Conservation (phyloP, 2,888 invertebrate species). For the Papilio elwesi region DNA sequence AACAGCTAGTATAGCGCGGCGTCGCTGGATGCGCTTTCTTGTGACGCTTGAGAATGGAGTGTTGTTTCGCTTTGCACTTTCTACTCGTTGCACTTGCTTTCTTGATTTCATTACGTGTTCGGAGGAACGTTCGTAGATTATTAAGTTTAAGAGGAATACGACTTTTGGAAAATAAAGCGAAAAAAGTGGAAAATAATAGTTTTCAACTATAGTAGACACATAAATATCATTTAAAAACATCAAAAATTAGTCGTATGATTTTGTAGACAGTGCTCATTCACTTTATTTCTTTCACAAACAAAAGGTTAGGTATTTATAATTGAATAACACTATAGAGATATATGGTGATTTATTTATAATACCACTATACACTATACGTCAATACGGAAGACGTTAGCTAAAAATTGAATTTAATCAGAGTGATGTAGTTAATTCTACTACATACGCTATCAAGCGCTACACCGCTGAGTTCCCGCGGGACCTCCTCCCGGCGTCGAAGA, state of each 20-base stretch:
- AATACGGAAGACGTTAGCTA: not conserved
- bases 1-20: constrained; percentile 75
- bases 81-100: constrained; percentile 24
- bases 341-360: not conserved
- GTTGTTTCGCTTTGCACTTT: constrained; percentile 37
- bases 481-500: constrained; percentile 69
- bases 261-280: not conserved
- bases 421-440: constrained; percentile 25
- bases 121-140: not conserved
- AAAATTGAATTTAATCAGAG: constrained; percentile 25
- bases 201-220: too few species aligned
- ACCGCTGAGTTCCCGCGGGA: constrained; percentile 67
- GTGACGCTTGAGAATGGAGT: constrained; percentile 49
- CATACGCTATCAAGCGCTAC: constrained; percentile 65
- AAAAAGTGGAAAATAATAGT: too few species aligned
- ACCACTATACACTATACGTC: not conserved
- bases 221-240: too few species aligned
- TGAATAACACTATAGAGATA: not conserved
- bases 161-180: too few species aligned
- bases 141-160: not conserved
- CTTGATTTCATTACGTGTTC: constrained; percentile 21
- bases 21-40: constrained; percentile 83
- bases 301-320: not conserved
- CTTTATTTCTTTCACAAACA: not conserved
- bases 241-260: too few species aligned